Percentiles rank a stretch among this genome's conserved stretches.
phyloP scores from a whole-genome alignment of 2,113 vertebrate species.

The Psilopogon haemacephalus region DNA sequence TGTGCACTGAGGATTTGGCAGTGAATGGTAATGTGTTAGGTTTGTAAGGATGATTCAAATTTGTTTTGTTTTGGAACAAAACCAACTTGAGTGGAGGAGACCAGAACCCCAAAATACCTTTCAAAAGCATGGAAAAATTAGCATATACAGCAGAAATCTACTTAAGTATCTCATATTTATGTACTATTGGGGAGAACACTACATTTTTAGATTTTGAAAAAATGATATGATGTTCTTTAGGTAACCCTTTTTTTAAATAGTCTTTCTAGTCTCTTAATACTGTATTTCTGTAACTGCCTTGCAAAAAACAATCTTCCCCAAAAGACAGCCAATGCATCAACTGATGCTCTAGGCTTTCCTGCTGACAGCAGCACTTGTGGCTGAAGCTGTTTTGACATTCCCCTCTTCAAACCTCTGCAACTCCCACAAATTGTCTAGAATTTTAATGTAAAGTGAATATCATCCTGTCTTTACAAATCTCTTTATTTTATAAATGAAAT shows the following conservation, averaged over 20 bases:
- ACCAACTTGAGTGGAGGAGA: neutral
- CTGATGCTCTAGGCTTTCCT: neutral
- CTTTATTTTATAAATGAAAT: neutral
- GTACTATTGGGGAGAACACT: neutral
- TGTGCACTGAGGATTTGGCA: neutral
- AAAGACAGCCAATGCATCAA: neutral
- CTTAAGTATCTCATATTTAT: neutral
- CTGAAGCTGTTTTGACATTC: neutral
- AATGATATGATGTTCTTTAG: neutral
- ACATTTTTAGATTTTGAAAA: neutral
- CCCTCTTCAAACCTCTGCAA: neutral
- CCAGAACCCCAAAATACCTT: neutral
- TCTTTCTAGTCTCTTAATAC: neutral
- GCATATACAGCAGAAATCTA: neutral
- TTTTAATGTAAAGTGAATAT: neutral
- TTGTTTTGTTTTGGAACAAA: neutral
- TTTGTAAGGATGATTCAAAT: neutral
- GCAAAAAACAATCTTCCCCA: neutral
- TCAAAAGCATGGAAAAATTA: neutral
- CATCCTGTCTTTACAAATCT: neutral
- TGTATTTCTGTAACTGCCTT: neutral
- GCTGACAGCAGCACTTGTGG: fast-evolving
- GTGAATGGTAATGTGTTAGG: neutral
- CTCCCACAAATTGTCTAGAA: neutral
- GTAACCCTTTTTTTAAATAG: neutral